Conservation (phyloP, 2,888 invertebrate genomes). For the Lepas anatifera region DNA sequence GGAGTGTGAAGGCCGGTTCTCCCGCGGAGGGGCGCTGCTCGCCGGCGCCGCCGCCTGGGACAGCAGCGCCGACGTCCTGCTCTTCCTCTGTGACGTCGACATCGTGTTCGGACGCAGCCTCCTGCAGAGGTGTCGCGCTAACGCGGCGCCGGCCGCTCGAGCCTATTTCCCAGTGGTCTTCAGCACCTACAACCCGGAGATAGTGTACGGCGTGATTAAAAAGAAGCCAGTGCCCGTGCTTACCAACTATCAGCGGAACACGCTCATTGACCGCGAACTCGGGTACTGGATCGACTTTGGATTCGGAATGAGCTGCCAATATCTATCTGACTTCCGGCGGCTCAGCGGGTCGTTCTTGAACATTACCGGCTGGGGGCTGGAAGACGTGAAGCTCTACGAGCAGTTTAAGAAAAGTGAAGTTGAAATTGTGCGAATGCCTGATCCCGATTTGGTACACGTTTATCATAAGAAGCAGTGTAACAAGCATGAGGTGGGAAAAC, state of each 20-base stretch:
- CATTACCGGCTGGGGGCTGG: slow-evolving; percentile 64
- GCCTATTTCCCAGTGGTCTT: slow-evolving; percentile 71
- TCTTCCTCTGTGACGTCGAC: slow-evolving; percentile 70
- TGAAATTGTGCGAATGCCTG: neutral
- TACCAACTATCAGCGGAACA: neutral
- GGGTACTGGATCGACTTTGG: slow-evolving; percentile 73
- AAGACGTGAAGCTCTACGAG: slow-evolving; percentile 58
- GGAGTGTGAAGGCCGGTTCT: neutral
- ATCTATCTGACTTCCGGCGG: slow-evolving; percentile 54
- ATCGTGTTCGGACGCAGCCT: slow-evolving; percentile 60
- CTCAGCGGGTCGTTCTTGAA: slow-evolving; percentile 32
- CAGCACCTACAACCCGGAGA: slow-evolving; percentile 63
- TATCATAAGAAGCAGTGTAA: neutral
- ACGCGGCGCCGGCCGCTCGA: slow-evolving; percentile 37
- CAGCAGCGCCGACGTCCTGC: slow-evolving; percentile 44
- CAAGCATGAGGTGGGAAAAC: slow-evolving; percentile 46
- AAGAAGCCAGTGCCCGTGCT: neutral
- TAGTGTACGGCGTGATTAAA: slow-evolving; percentile 36
- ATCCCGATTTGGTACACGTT: slow-evolving; percentile 7
- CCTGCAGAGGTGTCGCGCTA: slow-evolving; percentile 46
- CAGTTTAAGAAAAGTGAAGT: neutral
- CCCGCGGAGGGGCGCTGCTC: slow-evolving; percentile 30
- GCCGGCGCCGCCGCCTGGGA: slow-evolving; percentile 36
- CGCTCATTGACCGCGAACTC: slow-evolving; percentile 53
- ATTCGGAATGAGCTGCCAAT: slow-evolving; percentile 69